Conservation (phyloP, 2,888 invertebrate genomes). For the Phytoseiulus persimilis region DNA sequence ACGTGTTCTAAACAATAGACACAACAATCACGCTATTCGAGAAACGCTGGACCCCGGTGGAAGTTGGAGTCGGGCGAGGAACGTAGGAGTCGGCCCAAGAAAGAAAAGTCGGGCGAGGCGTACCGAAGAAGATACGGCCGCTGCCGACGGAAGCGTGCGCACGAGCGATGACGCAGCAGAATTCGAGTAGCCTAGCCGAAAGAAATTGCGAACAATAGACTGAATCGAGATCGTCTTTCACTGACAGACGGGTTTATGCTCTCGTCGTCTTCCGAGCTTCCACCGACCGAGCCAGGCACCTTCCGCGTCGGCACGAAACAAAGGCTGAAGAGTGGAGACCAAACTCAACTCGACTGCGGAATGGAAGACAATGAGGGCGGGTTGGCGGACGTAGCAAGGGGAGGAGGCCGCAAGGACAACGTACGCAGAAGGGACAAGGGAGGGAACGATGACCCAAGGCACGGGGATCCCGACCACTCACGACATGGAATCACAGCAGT, state of each 20-base stretch:
- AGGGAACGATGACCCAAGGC: background rate
- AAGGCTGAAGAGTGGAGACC: background rate
- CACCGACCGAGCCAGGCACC: background rate
- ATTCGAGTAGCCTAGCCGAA: background rate
- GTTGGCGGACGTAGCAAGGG: background rate
- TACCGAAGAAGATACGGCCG: background rate
- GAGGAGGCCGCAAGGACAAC: background rate
- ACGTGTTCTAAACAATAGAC: background rate
- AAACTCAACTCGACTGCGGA: background rate
- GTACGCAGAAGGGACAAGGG: background rate
- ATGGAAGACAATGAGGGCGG: background rate
- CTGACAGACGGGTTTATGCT: background rate
- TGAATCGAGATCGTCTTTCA: background rate
- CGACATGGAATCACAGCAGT: background rate
- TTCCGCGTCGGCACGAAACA: background rate
- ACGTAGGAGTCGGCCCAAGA: background rate
- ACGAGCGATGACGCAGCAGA: background rate
- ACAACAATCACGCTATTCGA: background rate
- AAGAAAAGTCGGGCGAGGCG: background rate
- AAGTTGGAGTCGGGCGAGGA: background rate
- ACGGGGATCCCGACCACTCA: background rate
- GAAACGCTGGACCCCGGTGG: background rate
- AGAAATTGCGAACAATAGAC: background rate
- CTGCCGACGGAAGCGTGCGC: background rate
- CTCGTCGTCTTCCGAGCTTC: background rate